Evolutionary conservation across 2,888 invertebrate genomes (phyloP), one percentile per base, ranked within the genome.

Genomic region (Eurytoma californica): DNA sequence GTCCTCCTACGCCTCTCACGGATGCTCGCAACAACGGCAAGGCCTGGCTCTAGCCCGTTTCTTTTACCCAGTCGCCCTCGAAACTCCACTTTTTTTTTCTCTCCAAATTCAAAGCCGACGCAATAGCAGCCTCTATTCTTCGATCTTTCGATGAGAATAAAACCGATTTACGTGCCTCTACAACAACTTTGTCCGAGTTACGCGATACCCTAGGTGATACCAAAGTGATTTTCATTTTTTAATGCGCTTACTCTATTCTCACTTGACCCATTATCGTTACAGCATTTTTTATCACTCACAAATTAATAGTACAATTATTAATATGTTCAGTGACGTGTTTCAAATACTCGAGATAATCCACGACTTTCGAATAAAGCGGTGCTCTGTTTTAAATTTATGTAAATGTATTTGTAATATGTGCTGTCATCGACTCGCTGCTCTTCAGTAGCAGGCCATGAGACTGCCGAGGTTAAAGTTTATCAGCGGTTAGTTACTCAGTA

Each of bases 401-500:
- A 39, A 39, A 39, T 39, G 39, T 39, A 39, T 39, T 39, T 39
- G 39, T 39, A 39, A 39, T 39, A 39, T 9, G 9, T 39, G 39
- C 39, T 39, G 7, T 39, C 39, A 9, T 9, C 39, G 39, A 0
- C 39, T 9, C 5, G 18, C 28, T 14, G 47, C 5, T 57, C 14
- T 30, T 57, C 39, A 18, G 28, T 12, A 16, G 9, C n/a, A 63
- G 63, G 24, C 20, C 53, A n/a, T 14, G 24, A 24, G 30, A 13
- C 20, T 4, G 16, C 28, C 55, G n/a, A 57, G 77, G 77, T 77
- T 70, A 77, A 77, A 77, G 70, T 70, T 77, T 77, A 77, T 77
- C 77, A 30, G 28, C 14, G 58, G 14, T 61, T 18, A 20, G 3
- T 18, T n/a, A 24, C 30, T 28, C 20, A 30, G n/a, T 53, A 24